Evolutionary conservation across 92 coral and sea anemone species (phyloP), one percentile per base, ranked within the genome.

Genomic region (Phenganax subtilis): DNA sequence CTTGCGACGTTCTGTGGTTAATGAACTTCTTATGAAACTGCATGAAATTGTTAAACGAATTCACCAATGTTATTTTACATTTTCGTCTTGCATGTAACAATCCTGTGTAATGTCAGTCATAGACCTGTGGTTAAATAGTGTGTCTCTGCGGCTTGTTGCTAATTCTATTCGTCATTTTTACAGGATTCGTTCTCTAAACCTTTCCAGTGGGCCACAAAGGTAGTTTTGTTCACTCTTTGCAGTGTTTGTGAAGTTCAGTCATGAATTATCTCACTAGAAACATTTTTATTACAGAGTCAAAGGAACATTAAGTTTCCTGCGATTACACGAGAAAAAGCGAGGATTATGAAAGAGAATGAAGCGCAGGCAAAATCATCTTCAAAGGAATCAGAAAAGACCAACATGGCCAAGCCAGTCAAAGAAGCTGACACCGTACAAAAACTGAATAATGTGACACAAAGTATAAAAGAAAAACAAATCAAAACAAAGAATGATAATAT

Each of bases 171-270:
- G 12, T 44, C 31, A 15, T 54, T 51, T 11, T 73, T 73, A 11
- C 54, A 76, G 81, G 81, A 76, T 76, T 76, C 81, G 15, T 76
- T 76, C 56, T 76, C 81, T 0, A 30, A 62, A 6, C 81, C 81
- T 27, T 76, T 76, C 31, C 81, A 76, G 12, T 76, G 81, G 81
- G 70, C 70, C 10, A 76, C 81, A 76, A 76, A 76, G 81, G 81
- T 76, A 25, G 17, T 54, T 54, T 54, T 55, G n/a, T 30, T 11
- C 12, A 12, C 59, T 52, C 29, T 6, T 9, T 7, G 11, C 9
- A 30, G 37, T 68, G 12, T 37, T 30, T 68, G n/a, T 3, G 47
- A 68, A 30, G 52, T 28, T 68, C 47, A 12, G 15, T 16, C 12
- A 56, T 59, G 3, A 3, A 8, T 44, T 6, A 60, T 31, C 25